These are phyloP conservation scores for Acanthochromis polyacanthus DNA, from an alignment of 2,113 vertebrate species.

Conservation along the genomic window DNA sequence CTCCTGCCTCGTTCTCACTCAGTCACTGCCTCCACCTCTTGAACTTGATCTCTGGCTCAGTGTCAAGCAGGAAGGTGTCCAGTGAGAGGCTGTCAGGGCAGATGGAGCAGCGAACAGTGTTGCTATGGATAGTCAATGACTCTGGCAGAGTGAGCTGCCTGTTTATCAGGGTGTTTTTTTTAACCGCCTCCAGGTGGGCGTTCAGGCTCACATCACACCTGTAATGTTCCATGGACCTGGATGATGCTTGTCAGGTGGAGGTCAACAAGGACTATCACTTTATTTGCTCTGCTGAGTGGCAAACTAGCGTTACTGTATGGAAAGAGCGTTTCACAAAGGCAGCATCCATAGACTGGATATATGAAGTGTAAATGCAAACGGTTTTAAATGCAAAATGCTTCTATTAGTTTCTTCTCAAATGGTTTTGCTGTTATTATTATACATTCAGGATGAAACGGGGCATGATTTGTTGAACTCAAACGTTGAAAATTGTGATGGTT, in stretches of 20 bases:
- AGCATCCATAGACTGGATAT: too few relatives aligned
- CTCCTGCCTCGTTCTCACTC: not conserved
- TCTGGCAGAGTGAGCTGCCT: not conserved
- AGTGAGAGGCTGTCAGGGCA: slow-evolving; percentile 1
- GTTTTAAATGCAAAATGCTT: slow-evolving; percentile 2
- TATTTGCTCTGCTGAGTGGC: not conserved
- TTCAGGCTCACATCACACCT: not conserved
- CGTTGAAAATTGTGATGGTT: too few relatives aligned
- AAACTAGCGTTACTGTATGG: not conserved
- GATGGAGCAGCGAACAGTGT: not conserved
- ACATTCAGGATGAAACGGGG: not conserved
- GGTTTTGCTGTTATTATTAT: slow-evolving; percentile 8
- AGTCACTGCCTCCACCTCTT: slow-evolving; percentile 3
- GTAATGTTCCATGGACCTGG: not conserved
- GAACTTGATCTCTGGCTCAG: slow-evolving; percentile 3
- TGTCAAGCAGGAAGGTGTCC: slow-evolving; percentile 8
- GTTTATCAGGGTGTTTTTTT: not conserved
- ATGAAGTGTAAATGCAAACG: not conserved
- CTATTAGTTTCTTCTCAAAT: not conserved
- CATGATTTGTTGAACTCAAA: too few relatives aligned
- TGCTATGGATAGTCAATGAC: not conserved
- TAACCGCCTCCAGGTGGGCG: not conserved
- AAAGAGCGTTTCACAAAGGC: not conserved
- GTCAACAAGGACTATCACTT: not conserved
- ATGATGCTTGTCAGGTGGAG: not conserved